phyloP scores from a whole-genome alignment of 2,797 vertebrate genomes.

The Lepus oiostolus region DNA sequence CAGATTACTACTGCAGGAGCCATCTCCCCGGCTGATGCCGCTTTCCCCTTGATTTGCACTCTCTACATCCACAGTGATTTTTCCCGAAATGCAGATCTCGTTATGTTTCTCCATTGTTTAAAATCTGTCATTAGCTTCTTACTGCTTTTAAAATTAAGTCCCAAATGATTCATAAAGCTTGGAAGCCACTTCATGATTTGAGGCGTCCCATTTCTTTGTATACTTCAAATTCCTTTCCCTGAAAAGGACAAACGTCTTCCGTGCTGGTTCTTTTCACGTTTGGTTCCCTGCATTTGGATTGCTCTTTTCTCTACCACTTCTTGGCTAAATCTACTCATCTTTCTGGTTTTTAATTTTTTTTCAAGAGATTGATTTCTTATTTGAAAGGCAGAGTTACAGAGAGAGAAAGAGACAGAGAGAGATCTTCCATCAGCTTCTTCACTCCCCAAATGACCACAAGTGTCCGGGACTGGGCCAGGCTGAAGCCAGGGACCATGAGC shows the following conservation, averaged over 20 bases:
- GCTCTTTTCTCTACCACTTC: slow-evolving; percentile 27
- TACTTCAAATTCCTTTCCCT: slow-evolving; percentile 39
- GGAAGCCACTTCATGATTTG: slow-evolving; percentile 15
- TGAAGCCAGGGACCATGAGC: too few relatives aligned
- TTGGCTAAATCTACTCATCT: neutral
- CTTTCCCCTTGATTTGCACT: neutral
- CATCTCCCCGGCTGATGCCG: slow-evolving; percentile 35
- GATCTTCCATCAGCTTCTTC: too few relatives aligned
- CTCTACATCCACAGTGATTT: neutral
- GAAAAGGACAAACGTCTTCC: slow-evolving; percentile 3
- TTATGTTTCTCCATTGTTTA: slow-evolving; percentile 3
- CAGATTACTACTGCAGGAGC: neutral
- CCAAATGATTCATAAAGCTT: slow-evolving; percentile 35
- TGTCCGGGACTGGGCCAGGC: too few relatives aligned
- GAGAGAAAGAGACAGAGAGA: too few relatives aligned
- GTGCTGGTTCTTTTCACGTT: slow-evolving; percentile 40
- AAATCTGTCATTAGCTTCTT: slow-evolving; percentile 33
- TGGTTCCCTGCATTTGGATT: slow-evolving; percentile 26
- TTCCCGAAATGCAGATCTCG: slow-evolving; percentile 6
- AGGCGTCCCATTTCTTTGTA: neutral
- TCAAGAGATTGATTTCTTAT: too few relatives aligned
- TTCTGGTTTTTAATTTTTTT: slow-evolving; percentile 31
- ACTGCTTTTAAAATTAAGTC: slow-evolving; percentile 40
- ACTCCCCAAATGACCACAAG: too few relatives aligned
- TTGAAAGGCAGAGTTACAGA: too few relatives aligned